Evolutionary conservation across 2,888 invertebrate genomes (phyloP), one percentile per base, ranked within the genome.

Genomic region (Boloria euphrosyne): DNA sequence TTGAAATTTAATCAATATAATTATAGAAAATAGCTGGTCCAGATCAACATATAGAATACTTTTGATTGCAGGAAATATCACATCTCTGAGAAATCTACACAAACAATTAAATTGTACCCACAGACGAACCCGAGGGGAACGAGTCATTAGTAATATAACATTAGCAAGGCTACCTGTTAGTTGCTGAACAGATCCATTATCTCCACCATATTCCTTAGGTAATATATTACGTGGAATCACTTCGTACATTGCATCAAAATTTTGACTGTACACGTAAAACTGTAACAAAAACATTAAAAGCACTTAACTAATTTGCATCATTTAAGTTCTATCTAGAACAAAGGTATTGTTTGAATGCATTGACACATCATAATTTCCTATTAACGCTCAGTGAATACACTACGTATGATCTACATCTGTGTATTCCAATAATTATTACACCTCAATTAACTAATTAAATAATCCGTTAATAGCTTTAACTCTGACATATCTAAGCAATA

Each of bases 201-300:
- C 87, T 0, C 94, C 94, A 16, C 93, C 94, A 72, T 93, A 94
- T 77, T 94, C 94, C 13, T 80, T 79, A 0, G 94, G 94, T 13
- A 94, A 78, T 59, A 93, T 77, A 10, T 82, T 77, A 69, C 89
- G 88, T 0, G 94, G 93, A 69, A 94, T 82, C 31, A 82, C 71
- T 73, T 93, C 85, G 22, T n/a, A 5, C 13, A 13, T 22, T 27
- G 6, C 5, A 31, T 46, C 22, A 46, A 22, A 57, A n/a, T 5
- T 14, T 18, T 16, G n/a, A 4, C 27, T 18, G 0, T 46, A 44
- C n/a, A 18, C n/a, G n/a, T 7, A 4, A 0, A 17, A 5, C 13
- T n/a, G n/a, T 13, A 6, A 43, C 6, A 7, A 18, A 18, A 38
- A 10, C 31, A 38, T 38, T 38, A 10, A 38, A 49, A 13, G 7